Evolutionary conservation across 64 coral and sea anemone genomes (phyloP), one percentile per base, ranked within the genome.

Genomic region (Pachyseris speciosa): DNA sequence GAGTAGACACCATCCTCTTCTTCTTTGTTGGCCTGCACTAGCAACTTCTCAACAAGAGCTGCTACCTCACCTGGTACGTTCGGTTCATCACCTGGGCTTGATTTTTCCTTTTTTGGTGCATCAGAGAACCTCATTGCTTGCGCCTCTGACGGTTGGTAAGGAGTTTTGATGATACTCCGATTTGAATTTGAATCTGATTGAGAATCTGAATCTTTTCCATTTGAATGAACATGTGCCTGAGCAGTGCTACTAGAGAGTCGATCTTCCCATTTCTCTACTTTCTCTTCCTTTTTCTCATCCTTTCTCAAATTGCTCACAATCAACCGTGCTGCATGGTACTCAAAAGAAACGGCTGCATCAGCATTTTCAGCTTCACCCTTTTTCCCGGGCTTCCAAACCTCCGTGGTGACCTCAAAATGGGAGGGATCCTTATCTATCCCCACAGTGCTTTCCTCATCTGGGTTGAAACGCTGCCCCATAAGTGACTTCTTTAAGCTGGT

Each of bases 371-470:
- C 30, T 37, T 79, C 48, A 33, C 58, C 75, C 16, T 36, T 79
- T 31, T 57, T 17, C 16, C 50, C 75, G 3, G 49, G 17, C 44
- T 38, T 79, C 75, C 75, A 79, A 55, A 36, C 19, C 50, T 79
- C 75, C 17, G 75, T 59, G 31, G 75, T 53, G 3, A 79, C 50
- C 13, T 79, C n/a, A 22, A 79, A 79, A 37, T 57, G 47, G 2
- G 75, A 79, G 13, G 75, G 75, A 58, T 79, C 75, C 5, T 25
- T 19, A 79, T 79, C 75, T 36, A 79, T 57, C 30, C 75, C 75
- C 9, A 79, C 48, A 79, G 75, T 79, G 7, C 75, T 79, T 19
- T 37, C 49, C 50, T 79, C 75, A 36, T 79, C 29, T 20, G 75
- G 75, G 30, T 79, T 79, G 49, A 79, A 79, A 51, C 15, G 48